Base-by-base conservation (phyloP, 2,888 invertebrate species). In the Hofmannophila pseudospretella region DNA sequence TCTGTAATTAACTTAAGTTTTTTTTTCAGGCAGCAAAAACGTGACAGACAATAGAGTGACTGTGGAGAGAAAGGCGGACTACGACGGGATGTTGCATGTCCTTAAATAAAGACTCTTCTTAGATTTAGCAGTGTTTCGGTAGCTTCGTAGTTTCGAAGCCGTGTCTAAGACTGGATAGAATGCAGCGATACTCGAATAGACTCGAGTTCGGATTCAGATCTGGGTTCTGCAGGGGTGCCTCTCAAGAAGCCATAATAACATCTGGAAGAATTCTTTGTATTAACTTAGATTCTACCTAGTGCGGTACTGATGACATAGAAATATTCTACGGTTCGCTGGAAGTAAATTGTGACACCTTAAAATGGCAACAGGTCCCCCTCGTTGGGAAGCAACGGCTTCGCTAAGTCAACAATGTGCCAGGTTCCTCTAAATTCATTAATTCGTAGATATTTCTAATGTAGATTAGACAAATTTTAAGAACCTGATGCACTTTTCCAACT, bases 11-110 rank as follows among this genome's bases (percentile, higher is more conserved):
- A n/a, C n/a, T n/a, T n/a, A n/a, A n/a, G n/a, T n/a, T 35, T 25
- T 32, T 46, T 45, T 71, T 75, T 20, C 73, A 84, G 84, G 72
- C 44, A 65, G 55, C 60, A 79, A 73, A 72, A 85, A 78, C 58
- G 60, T 78, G 51, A 84, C 85, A 64, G 72, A 81, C 70, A 80
- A 75, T 73, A 76, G 67, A 67, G 79, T 79, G 65, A 66, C 66
- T 57, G 69, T 60, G 42, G 64, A 61, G 41, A 74, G 69, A 62
- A 66, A 64, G 48, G 60, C 56, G 39, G 57, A 55, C 54, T 68
- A 63, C 43, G 51, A 63, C 47, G 69, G 67, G 51, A 59, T 61
- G 38, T 59, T 64, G 40, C 75, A 65, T 54, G 64, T 71, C 52
- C 73, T 75, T 59, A 74, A 70, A 63, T 61, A 13, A 3, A 67